Percentiles rank a stretch among this genome's conserved stretches.
These are phyloP conservation scores for Heliconius charithonia DNA, from an alignment of 2,888 invertebrate genomes.

Conservation along the genomic window DNA sequence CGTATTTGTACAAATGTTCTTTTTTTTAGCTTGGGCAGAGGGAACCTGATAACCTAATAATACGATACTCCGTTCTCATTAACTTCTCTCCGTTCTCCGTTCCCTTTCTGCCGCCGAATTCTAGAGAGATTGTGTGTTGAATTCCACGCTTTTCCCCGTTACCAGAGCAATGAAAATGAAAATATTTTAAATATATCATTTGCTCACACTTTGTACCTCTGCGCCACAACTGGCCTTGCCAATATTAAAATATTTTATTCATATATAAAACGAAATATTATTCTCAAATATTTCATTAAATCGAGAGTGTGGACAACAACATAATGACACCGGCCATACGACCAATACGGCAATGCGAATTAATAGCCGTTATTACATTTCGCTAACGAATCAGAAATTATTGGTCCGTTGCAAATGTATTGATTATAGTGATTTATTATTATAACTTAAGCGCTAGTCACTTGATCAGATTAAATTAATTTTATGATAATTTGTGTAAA, in stretches of 20 bases:
- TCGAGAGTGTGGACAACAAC: slow-evolving; percentile 34
- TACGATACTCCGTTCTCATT: too few species aligned
- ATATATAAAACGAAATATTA: not conserved
- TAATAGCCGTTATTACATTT: slow-evolving; percentile 71
- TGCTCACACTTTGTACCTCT: too few species aligned
- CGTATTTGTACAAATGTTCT: too few species aligned
- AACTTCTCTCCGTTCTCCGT: too few species aligned
- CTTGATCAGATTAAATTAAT: slow-evolving; percentile 40
- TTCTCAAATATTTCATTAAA: slow-evolving; percentile 16
- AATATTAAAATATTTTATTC: not conserved
- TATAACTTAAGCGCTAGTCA: slow-evolving; percentile 35
- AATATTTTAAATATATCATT: too few species aligned
- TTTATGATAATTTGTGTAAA: slow-evolving; percentile 22
- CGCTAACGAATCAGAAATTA: slow-evolving; percentile 63
- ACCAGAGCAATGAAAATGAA: too few species aligned
- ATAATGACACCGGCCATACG: slow-evolving; percentile 37
- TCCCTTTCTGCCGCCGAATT: too few species aligned
- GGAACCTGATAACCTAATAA: too few species aligned
- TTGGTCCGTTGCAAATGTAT: slow-evolving; percentile 50
- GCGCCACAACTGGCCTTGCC: not conserved
- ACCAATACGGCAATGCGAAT: slow-evolving; percentile 55
- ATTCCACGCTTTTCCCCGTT: too few species aligned
- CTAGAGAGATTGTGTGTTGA: too few species aligned
- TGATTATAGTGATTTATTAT: slow-evolving; percentile 43
- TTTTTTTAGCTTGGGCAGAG: too few species aligned